Base-by-base conservation (phyloP, 1,140 invertebrate species). In the Megalopta genalis region DNA sequence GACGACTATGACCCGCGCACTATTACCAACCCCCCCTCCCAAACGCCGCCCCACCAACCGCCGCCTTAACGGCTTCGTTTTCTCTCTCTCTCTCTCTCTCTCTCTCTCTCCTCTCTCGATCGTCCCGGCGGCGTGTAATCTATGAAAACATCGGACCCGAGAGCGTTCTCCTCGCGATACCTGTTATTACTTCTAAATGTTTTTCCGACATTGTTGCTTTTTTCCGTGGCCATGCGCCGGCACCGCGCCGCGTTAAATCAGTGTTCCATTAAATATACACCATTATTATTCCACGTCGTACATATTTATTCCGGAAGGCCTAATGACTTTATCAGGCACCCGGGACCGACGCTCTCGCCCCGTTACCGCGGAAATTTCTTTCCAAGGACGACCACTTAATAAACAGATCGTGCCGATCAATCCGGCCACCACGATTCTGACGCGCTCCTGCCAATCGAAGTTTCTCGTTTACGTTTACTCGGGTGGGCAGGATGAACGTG, bases 1-100 rank as follows among this genome's bases (percentile, higher is more conserved):
- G 67, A 71, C 68, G 25, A 52, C 75, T 76, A 81, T 74, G 63
- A 42, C 59, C 72, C 54, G 77, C 69, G 46, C 59, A 49, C 60
- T 62, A 80, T 72, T 77, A 69, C 32, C 39, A 9, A 42, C 74
- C 52, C 59, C 64, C 59, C 25, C 32, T 2, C 32, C 39, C 21
- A 6, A n/a, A n/a, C 21, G 7, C 54, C 9, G 6, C 18, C 18
- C 21, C 21, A 6, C 52, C 54, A 3, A 12, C 42, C 14, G 10
- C 3, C 42, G 10, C 3, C 9, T 6, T 42, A 2, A 9, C 39
- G n/a, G n/a, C n/a, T n/a, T 42, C 39, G 0, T 6, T 42, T 6
- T 42, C 39, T 42, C 39, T 42, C 39, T 42, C 39, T 42, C 39
- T 42, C 39, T 42, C 39, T 42, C 39, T 42, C 39, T 42, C 39